Conservation (phyloP, 2,113 vertebrate species). For the Dunckerocampus dactyliophorus region DNA sequence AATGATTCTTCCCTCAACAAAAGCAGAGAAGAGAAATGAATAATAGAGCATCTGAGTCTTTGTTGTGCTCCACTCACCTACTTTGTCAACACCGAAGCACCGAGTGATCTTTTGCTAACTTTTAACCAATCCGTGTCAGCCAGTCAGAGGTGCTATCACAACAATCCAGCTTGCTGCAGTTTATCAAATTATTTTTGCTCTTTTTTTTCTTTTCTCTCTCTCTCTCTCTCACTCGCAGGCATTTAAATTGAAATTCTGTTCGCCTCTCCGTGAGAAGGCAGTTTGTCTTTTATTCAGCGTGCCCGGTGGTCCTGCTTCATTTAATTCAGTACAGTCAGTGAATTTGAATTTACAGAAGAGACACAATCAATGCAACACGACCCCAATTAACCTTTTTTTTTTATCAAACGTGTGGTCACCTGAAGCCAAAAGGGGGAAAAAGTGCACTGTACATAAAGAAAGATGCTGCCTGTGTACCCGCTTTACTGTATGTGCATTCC, state of each 20-base stretch:
- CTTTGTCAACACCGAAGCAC: slow-evolving; percentile 68
- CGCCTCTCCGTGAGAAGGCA: slow-evolving; percentile 7
- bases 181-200: slow-evolving; percentile 30
- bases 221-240: slow-evolving; percentile 8
- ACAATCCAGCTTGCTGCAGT: slow-evolving; percentile 18
- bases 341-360: slow-evolving; percentile 15
- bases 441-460: slow-evolving; percentile 1
- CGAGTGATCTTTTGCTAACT: slow-evolving; percentile 66
- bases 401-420: slow-evolving; percentile 4
- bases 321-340: slow-evolving; percentile 11
- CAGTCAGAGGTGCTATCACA: slow-evolving; percentile 23
- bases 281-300: slow-evolving; percentile 9
- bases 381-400: slow-evolving; percentile 25
- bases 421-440: slow-evolving; percentile 6
- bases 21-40: slow-evolving; percentile 64
- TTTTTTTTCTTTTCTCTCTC: slow-evolving; percentile 30
- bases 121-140: slow-evolving; percentile 49
- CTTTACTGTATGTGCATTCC: slow-evolving; percentile 21
- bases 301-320: slow-evolving; percentile 8
- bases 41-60: slow-evolving; percentile 66
- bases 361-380: slow-evolving; percentile 21
- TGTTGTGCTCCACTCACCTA: slow-evolving; percentile 57
- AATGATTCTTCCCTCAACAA: slow-evolving; percentile 59
- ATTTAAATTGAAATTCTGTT: slow-evolving; percentile 7
- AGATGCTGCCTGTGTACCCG: slow-evolving; percentile 26